Conservation (phyloP, 2,113 vertebrate species). For the Eptesicus fuscus region DNA sequence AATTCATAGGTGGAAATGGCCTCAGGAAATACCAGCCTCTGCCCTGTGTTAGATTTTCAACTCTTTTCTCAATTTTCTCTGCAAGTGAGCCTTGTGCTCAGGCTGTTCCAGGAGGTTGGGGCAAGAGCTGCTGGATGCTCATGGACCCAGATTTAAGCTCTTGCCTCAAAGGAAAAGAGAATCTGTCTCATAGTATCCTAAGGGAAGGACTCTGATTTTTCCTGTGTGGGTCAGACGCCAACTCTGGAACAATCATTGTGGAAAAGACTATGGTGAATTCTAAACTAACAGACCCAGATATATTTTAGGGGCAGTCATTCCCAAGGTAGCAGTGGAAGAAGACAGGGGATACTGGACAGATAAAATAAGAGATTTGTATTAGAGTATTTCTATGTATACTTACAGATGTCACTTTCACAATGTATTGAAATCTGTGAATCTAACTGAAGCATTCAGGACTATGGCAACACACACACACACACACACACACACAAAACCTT, state of each 20-base stretch:
- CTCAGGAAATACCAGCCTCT: background rate
- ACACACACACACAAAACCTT: background rate
- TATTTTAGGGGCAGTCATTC: background rate
- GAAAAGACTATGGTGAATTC: background rate
- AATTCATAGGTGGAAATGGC: background rate
- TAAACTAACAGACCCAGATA: background rate
- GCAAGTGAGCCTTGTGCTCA: background rate
- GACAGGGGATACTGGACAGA: background rate
- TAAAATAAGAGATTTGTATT: background rate
- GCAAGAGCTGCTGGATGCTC: background rate
- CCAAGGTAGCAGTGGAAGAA: background rate
- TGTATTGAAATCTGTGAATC: constrained; percentile 29
- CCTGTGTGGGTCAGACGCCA: background rate
- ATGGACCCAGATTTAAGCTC: background rate
- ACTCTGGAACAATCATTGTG: background rate
- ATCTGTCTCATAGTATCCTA: background rate
- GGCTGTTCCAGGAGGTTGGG: background rate
- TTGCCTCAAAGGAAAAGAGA: background rate
- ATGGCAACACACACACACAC: background rate
- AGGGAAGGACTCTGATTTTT: background rate
- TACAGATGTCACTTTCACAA: background rate
- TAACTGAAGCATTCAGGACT: background rate
- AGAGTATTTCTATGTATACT: background rate
- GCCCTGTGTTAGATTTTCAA: background rate
- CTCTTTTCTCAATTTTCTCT: background rate